These are phyloP conservation scores for Pangasius macronema DNA, from an alignment of 2,797 vertebrate genomes.

Conservation along the genomic window DNA sequence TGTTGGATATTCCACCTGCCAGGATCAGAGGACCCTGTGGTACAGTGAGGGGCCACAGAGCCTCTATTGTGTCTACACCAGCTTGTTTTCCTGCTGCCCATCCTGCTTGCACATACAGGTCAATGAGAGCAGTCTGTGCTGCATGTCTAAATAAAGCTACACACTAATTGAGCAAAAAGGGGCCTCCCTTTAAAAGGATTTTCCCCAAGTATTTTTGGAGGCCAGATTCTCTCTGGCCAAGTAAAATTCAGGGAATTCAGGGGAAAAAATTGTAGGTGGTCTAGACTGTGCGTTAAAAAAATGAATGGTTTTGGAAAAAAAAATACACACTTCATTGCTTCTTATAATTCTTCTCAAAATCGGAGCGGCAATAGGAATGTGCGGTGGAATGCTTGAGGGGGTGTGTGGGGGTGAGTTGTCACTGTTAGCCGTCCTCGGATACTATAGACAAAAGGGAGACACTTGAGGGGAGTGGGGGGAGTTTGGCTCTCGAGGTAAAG, in stretches of 20 bases:
- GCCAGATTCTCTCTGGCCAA: slow-evolving; percentile 20
- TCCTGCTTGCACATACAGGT: slow-evolving; percentile 49
- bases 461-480: slow-evolving; percentile 68
- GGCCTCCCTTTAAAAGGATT: slow-evolving; percentile 44
- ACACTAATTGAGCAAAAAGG: slow-evolving; percentile 34
- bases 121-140: slow-evolving; percentile 40
- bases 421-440: slow-evolving; percentile 68
- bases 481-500: slow-evolving; percentile 66
- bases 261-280: not conserved
- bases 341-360: slow-evolving; percentile 16
- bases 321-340: slow-evolving; percentile 7
- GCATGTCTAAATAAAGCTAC: slow-evolving; percentile 47
- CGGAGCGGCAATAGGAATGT: slow-evolving; percentile 67
- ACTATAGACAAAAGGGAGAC: slow-evolving; percentile 69
- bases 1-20: slow-evolving; percentile 37
- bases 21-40: slow-evolving; percentile 32
- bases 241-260: slow-evolving; percentile 15
- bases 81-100: slow-evolving; percentile 49
- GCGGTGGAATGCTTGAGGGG: slow-evolving; percentile 64
- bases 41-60: slow-evolving; percentile 49
- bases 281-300: slow-evolving; percentile 15
- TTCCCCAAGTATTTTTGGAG: slow-evolving; percentile 27
- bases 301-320: not conserved
- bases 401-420: slow-evolving; percentile 68
- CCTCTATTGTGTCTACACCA: slow-evolving; percentile 47